phyloP scores from a whole-genome alignment of 2,113 vertebrate genomes.

The Strix aluco region DNA sequence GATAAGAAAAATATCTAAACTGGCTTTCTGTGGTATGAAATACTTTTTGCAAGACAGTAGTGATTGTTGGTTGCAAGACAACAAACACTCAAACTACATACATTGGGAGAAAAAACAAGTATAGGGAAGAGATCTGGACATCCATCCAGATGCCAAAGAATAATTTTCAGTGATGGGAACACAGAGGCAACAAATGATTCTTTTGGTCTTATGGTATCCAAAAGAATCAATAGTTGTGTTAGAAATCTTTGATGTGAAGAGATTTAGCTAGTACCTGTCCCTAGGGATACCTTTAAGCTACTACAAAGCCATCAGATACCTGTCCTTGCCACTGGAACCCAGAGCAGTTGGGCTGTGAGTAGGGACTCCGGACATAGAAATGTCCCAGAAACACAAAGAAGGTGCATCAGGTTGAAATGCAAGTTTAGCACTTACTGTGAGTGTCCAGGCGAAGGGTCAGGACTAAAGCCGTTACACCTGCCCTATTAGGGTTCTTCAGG shows the following conservation, averaged over 20 bases:
- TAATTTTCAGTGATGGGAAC: background rate
- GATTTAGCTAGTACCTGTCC: background rate
- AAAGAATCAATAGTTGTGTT: background rate
- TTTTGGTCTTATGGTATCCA: background rate
- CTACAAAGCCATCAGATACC: background rate
- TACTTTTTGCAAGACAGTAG: background rate
- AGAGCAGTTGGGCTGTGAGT: background rate
- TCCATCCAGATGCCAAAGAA: background rate
- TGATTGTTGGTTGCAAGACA: background rate
- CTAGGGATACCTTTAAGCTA: background rate
- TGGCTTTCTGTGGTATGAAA: background rate
- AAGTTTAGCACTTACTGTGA: background rate
- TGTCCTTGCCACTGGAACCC: background rate
- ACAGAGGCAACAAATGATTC: background rate
- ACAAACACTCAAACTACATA: background rate
- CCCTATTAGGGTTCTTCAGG: background rate
- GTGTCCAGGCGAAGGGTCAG: background rate
- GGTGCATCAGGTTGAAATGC: background rate
- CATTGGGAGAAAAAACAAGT: background rate
- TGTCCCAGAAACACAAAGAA: background rate
- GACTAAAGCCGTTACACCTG: background rate
- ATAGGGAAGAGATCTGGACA: background rate
- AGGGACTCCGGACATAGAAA: fast-evolving
- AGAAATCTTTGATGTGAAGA: background rate
- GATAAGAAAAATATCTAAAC: background rate